These are phyloP conservation scores for Digitonthophagus gazella DNA, from an alignment of 2,888 invertebrate species.

Conservation along the genomic window DNA sequence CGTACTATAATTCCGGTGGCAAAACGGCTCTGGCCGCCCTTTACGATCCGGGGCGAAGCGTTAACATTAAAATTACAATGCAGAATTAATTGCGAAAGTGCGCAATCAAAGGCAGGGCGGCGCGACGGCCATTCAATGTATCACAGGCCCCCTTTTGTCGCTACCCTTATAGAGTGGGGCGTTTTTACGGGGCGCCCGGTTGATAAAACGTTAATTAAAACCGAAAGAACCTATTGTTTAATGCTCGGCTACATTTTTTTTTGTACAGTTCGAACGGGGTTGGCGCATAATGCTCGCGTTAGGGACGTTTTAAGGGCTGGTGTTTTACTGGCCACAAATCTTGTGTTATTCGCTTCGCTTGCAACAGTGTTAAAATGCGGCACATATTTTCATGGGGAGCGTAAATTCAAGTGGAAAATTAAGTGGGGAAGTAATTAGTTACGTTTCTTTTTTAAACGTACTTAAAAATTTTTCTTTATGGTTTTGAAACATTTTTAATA, in stretches of 20 bases:
- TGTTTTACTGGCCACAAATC: not conserved
- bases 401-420: not conserved
- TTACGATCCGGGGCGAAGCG: not conserved
- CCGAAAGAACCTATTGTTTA: constrained; percentile 14
- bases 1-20: constrained; percentile 10
- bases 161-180: not conserved
- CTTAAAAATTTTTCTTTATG: too few species aligned
- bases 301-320: not conserved
- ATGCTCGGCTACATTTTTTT: not conserved
- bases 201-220: constrained; percentile 16
- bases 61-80: constrained; percentile 18
- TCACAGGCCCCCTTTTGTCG: constrained; percentile 5
- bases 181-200: constrained; percentile 9
- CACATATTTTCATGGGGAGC: not conserved
- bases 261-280: not conserved
- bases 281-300: not conserved
- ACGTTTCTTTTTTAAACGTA: not conserved
- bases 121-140: constrained; percentile 6
- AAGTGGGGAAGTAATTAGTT: not conserved
- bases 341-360: not conserved
- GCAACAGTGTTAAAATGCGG: not conserved
- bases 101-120: constrained; percentile 8
- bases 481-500: too few species aligned
- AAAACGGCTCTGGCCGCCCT: not conserved
- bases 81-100: constrained; percentile 15